Percentiles rank a stretch among this genome's conserved stretches.
phyloP scores from a whole-genome alignment of 2,113 vertebrate genomes.

The Xenotilapia caudafasciata region DNA sequence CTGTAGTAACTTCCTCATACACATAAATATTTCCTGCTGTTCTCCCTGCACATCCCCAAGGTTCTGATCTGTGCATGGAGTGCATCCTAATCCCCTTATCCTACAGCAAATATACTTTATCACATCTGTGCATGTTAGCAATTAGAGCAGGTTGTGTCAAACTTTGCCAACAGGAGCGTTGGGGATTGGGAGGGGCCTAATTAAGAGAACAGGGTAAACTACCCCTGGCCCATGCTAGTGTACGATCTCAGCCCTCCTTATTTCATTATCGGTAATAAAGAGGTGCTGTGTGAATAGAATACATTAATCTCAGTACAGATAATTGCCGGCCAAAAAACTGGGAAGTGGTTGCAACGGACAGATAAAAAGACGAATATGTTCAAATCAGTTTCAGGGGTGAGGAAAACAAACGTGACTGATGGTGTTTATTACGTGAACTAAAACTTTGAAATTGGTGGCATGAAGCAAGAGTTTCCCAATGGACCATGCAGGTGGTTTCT shows the following conservation, averaged over 20 bases:
- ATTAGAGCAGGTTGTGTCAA: constrained; percentile 46
- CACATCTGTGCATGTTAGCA: constrained; percentile 51
- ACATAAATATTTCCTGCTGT: constrained; percentile 19
- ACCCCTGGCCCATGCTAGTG: constrained; percentile 2
- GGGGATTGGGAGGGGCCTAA: constrained; percentile 51
- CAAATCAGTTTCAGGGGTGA: neutral
- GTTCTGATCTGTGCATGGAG: constrained; percentile 18
- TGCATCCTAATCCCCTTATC: constrained; percentile 47
- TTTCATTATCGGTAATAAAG: constrained; percentile 26
- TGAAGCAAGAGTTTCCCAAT: neutral
- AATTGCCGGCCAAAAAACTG: neutral
- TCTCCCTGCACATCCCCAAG: neutral
- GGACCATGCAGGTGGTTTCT: neutral
- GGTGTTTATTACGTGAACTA: neutral
- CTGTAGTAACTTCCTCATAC: neutral
- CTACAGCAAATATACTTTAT: constrained; percentile 50
- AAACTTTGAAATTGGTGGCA: neutral
- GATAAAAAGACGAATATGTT: neutral
- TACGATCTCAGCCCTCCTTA: neutral
- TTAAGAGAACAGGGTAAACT: constrained; percentile 53
- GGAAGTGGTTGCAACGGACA: neutral
- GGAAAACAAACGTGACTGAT: neutral
- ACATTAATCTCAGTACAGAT: neutral
- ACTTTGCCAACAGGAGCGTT: constrained; percentile 40
- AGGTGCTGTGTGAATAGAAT: constrained; percentile 13